phyloP scores from a whole-genome alignment of 2,888 invertebrate genomes.

The Folsomia manolachei region DNA sequence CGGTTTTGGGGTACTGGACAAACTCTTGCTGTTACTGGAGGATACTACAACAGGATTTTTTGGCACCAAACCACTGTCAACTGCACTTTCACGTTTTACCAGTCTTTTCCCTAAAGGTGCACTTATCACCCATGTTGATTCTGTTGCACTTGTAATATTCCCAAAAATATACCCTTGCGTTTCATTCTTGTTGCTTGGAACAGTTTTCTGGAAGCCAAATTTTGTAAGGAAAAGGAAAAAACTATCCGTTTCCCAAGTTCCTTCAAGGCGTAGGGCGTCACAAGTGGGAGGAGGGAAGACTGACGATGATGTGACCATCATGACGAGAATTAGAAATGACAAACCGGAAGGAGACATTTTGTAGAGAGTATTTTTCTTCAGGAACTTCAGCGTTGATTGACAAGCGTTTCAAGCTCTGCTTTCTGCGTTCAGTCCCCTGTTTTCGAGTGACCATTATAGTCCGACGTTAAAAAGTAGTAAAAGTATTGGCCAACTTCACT shows the following conservation, averaged over 20 bases:
- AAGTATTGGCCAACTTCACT: too few relatives aligned
- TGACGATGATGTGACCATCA: not conserved
- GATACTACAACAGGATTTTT: slow-evolving; percentile 3
- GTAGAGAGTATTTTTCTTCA: not conserved
- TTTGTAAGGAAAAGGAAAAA: slow-evolving; percentile 90
- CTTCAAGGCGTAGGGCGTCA: not conserved
- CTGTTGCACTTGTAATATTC: slow-evolving; percentile 67
- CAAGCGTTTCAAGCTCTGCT: too few relatives aligned
- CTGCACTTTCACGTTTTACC: not conserved
- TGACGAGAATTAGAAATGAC: too few relatives aligned
- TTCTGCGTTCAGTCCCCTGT: not conserved
- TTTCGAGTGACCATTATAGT: not conserved
- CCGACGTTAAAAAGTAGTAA: not conserved
- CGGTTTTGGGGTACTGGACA: slow-evolving; percentile 8
- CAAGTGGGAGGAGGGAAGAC: not conserved
- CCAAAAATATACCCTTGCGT: slow-evolving; percentile 95
- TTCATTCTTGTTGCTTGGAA: slow-evolving; percentile 75
- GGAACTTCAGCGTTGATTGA: not conserved
- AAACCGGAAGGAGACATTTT: too few relatives aligned
- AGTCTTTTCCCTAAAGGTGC: not conserved
- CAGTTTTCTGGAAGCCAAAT: slow-evolving; percentile 95
- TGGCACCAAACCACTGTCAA: not conserved
- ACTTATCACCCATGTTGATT: not conserved
- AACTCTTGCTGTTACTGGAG: slow-evolving; percentile 1
- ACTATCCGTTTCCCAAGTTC: slow-evolving; percentile 54